phyloP scores from a whole-genome alignment of 2,888 invertebrate genomes.

The Odontothrips loti region DNA sequence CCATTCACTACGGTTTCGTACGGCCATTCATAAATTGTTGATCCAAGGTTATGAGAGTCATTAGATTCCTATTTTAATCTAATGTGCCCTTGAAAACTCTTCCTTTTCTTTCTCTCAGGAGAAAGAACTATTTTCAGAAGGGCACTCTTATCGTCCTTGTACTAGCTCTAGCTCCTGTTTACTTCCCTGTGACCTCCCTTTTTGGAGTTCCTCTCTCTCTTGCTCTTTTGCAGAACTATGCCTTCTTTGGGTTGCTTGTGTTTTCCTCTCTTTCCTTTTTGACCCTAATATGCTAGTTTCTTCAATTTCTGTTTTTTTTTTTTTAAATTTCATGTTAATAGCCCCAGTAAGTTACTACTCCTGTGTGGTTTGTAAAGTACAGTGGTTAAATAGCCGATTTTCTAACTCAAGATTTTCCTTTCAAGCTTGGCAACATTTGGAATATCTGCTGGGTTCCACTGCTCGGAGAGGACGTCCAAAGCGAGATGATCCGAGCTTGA shows the following conservation, averaged over 20 bases:
- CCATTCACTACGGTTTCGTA: too few species aligned
- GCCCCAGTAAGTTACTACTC: slow-evolving; percentile 14
- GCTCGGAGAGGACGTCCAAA: slow-evolving; percentile 21
- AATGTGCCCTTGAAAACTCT: too few species aligned
- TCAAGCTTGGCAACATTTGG: slow-evolving; percentile 17
- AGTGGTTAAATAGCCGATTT: background rate
- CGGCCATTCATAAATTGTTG: too few species aligned
- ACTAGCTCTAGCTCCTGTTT: background rate
- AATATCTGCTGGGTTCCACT: slow-evolving; percentile 16
- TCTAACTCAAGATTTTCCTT: background rate
- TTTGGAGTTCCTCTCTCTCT: background rate
- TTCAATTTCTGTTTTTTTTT: slow-evolving; percentile 23
- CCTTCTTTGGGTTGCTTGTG: background rate
- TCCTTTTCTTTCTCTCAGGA: too few species aligned
- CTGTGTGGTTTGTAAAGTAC: slow-evolving; percentile 1
- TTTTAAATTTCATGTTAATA: background rate
- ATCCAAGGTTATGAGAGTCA: too few species aligned
- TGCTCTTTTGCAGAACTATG: background rate
- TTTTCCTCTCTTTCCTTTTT: background rate
- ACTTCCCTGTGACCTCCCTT: background rate
- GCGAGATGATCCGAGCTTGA: slow-evolving; percentile 13
- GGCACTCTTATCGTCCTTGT: background rate
- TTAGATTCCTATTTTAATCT: too few species aligned
- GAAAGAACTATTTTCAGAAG: background rate
- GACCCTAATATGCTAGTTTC: background rate